These are phyloP conservation scores for Phaethon lepturus DNA, from an alignment of 2,113 vertebrate genomes.

Conservation along the genomic window DNA sequence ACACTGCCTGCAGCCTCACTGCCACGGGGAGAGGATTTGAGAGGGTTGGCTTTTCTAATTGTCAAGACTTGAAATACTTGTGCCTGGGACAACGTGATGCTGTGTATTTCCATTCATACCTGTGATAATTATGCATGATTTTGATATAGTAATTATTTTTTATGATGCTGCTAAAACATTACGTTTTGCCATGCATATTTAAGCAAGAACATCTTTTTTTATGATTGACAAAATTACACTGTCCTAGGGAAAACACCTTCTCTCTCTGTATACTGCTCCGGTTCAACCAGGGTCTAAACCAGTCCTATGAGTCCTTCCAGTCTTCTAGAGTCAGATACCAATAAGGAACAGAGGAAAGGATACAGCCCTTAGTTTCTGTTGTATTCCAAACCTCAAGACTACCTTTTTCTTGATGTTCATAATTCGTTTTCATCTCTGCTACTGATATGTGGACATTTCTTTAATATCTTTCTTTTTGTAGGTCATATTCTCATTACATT, in stretches of 20 bases:
- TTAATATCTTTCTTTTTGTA: not conserved
- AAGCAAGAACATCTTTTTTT: not conserved
- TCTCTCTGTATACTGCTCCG: not conserved
- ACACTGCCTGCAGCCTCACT: rapidly evolving
- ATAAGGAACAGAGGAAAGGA: not conserved
- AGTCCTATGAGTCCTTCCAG: not conserved
- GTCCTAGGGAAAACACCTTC: not conserved
- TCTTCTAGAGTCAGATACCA: not conserved
- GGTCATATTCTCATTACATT: not conserved
- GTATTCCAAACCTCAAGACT: not conserved
- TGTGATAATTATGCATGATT: not conserved
- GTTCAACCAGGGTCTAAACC: not conserved
- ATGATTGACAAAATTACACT: not conserved
- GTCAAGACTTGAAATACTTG: not conserved
- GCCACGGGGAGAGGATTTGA: not conserved
- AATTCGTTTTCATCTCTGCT: not conserved
- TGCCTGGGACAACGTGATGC: not conserved
- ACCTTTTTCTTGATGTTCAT: not conserved
- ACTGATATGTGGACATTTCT: not conserved
- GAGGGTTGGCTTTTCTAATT: rapidly evolving
- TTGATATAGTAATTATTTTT: not conserved
- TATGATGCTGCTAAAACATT: not conserved
- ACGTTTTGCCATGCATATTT: not conserved
- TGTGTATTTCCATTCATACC: not conserved
- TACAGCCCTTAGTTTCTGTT: not conserved